A percentile compares a stretch with the other conserved stretches of the same genome.
Conservation (phyloP, 2,113 vertebrate species). For the Tonatia bakeri region DNA sequence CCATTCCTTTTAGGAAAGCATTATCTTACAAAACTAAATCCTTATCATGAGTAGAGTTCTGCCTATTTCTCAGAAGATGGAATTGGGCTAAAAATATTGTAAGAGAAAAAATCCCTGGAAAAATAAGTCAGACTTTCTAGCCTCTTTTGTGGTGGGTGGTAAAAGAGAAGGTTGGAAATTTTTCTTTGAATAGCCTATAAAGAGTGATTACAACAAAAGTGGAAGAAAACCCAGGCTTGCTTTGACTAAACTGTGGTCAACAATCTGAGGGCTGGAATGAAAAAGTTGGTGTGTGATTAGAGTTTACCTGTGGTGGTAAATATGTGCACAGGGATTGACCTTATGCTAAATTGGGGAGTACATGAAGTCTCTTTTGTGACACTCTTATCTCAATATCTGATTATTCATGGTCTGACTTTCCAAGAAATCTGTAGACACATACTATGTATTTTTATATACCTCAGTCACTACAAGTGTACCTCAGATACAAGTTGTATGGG, state of each 20-base stretch:
- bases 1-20: neutral
- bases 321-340: neutral
- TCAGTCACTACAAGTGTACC: neutral
- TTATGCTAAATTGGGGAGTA: neutral
- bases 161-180: neutral
- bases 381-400: neutral
- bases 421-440: neutral
- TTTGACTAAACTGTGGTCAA: neutral
- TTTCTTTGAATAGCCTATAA: neutral
- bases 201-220: neutral
- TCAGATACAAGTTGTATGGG: neutral
- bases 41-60: neutral
- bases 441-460: neutral
- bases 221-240: neutral
- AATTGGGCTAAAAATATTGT: neutral
- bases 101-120: neutral
- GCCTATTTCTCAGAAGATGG: neutral
- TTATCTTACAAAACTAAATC: neutral
- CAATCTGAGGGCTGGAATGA: neutral
- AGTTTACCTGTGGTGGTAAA: neutral
- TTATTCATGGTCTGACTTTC: neutral
- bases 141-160: neutral
- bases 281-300: neutral
- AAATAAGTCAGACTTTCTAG: neutral
- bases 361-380: rapidly evolving